phyloP scores from a whole-genome alignment of 2,888 invertebrate genomes.

The Patella ulyssiponensis region DNA sequence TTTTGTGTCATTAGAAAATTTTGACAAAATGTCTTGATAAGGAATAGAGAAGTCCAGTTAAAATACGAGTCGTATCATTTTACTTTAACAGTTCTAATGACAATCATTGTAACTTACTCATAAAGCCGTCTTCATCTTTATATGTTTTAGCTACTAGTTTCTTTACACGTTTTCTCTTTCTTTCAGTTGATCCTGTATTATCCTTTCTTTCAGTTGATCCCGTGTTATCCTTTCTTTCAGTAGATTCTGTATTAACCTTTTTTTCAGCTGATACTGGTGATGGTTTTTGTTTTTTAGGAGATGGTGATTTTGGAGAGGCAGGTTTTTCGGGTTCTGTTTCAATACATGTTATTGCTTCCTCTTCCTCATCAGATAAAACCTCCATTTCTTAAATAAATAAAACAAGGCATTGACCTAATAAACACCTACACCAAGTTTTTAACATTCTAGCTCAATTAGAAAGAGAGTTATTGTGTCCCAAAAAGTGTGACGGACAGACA shows the following conservation, averaged over 20 bases:
- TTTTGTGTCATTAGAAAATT: no score
- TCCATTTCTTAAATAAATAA: no score
- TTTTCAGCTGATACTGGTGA: constrained; percentile 17
- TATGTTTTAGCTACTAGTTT: constrained; percentile 69
- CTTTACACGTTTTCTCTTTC: constrained; percentile 45
- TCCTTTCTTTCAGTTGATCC: constrained; percentile 27
- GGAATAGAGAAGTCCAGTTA: no score
- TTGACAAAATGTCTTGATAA: no score
- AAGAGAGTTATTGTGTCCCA: no score
- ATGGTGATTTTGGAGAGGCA: background rate
- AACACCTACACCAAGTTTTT: no score
- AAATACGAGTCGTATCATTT: no score
- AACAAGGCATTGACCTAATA: no score
- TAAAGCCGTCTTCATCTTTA: constrained; percentile 69
- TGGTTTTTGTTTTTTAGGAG: background rate
- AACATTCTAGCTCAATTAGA: no score
- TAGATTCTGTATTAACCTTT: constrained; percentile 25
- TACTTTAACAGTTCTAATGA: background rate
- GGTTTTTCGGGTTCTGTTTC: constrained; percentile 18
- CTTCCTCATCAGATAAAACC: constrained; percentile 39
- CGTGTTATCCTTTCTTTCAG: constrained; percentile 28
- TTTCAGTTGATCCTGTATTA: constrained; percentile 26
- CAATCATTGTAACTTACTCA: constrained; percentile 56
- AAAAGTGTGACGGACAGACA: no score
- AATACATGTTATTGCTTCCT: constrained; percentile 33